Evolutionary conservation across 2,888 invertebrate genomes (phyloP), one percentile per base, ranked within the genome.

Genomic region (Blastobasis lacticolella): DNA sequence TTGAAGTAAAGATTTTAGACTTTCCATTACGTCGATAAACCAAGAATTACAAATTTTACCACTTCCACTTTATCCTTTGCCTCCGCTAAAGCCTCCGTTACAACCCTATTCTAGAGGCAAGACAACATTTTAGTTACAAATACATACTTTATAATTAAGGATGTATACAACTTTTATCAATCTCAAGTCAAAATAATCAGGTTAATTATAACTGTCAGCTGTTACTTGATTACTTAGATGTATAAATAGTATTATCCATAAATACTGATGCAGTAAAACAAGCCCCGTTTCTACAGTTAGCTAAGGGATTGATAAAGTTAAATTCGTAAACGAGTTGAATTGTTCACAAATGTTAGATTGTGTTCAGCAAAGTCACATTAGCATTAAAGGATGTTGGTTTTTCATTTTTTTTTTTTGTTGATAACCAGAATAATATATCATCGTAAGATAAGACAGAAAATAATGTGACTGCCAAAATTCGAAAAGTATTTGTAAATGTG

Each of bases 391-490:
- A 36, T 10, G 37, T 49, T 52, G 53, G 45, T 23, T 23, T 23
- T 23, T 23, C 23, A 53, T 58, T 58, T 59, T 52, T 57, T 61
- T 45, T 51, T 42, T 6, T 37, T 49, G 48, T 47, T 42, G 10
- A 10, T 10, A 45, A n/a, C n/a, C n/a, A 4, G 9, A 45, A 10
- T 10, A 45, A 8, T 41, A n/a, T 23, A 3, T 23, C 23, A 23
- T 23, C 23, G 23, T 23, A 23, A 23, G 23, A 23, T 23, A 23
- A 23, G 23, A 23, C 23, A 23, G 23, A 23, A 23, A 23, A 23
- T 23, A 69, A 75, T 75, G 73, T 75, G 78, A 77, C 79, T 78
- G 82, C 83, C 81, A 82, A 83, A 81, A 75, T 70, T 73, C 58
- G 47, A 74, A 81, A 81, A 82, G 82, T 82, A 80, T 81, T 79